phyloP scores from a whole-genome alignment of 2,888 invertebrate species.

The Adelphocoris suturalis region DNA sequence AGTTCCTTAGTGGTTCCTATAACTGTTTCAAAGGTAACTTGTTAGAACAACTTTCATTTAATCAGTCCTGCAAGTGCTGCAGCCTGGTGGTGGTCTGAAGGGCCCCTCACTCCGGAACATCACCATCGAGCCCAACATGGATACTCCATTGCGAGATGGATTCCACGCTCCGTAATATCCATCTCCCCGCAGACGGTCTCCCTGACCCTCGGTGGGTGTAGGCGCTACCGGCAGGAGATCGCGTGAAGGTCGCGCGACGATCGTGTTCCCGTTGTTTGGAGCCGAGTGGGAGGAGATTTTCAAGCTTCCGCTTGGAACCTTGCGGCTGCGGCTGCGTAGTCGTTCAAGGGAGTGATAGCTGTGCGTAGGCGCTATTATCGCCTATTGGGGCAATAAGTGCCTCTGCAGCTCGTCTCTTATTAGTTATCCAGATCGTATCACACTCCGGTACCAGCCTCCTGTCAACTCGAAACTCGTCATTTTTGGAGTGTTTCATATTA shows the following conservation, averaged over 20 bases:
- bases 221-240: conserved; percentile 42
- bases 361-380: conserved; percentile 23
- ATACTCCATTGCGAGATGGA: background rate
- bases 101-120: background rate
- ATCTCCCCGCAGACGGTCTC: background rate
- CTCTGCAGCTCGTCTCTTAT: background rate
- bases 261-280: conserved; percentile 30
- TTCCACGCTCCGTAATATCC: background rate
- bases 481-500: too few species aligned
- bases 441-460: background rate
- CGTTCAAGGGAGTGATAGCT: background rate
- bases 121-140: background rate
- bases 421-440: background rate
- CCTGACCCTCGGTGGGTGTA: conserved; percentile 4
- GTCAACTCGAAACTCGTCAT: background rate
- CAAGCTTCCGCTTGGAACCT: background rate
- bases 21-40: too few species aligned
- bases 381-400: background rate
- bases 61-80: background rate
- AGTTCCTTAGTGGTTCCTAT: too few species aligned
- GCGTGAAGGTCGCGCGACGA: conserved; percentile 22
- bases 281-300: conserved; percentile 23
- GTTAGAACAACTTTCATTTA: too few species aligned
- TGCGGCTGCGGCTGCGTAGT: background rate
- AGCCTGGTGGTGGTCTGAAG: background rate